These are phyloP conservation scores for Leptura quadrifasciata DNA, from an alignment of 2,888 invertebrate genomes.

Conservation along the genomic window DNA sequence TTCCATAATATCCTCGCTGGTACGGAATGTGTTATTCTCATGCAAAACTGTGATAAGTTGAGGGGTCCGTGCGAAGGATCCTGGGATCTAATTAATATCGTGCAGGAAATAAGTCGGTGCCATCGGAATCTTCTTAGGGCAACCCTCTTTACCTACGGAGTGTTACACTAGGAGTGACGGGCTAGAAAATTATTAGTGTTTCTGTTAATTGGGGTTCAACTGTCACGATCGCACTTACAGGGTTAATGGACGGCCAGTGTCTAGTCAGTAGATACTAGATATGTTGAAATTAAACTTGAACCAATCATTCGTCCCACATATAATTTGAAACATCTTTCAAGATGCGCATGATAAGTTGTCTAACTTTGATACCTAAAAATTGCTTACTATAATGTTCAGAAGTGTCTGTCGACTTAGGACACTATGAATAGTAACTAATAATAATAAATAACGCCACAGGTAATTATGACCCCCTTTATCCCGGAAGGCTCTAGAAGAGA, in stretches of 20 bases:
- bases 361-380: not conserved
- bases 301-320: not conserved
- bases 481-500: too few relatives aligned
- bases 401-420: too few relatives aligned
- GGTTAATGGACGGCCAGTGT: not conserved
- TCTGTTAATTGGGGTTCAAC: not conserved
- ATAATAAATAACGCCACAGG: too few relatives aligned
- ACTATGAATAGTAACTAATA: too few relatives aligned
- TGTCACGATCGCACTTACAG: not conserved
- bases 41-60: conserved; percentile 34
- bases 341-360: not conserved
- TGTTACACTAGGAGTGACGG: conserved; percentile 5
- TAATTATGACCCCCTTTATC: too few relatives aligned
- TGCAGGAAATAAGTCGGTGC: not conserved
- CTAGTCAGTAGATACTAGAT: not conserved
- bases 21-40: conserved; percentile 31
- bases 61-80: conserved; percentile 4
- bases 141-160: conserved; percentile 2
- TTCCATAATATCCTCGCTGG: conserved; percentile 8
- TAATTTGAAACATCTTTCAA: not conserved
- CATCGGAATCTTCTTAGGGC: not conserved
- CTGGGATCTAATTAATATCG: conserved; percentile 19
- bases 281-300: not conserved
- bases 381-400: too few relatives aligned
- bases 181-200: conserved; percentile 7